Percentiles rank a stretch among this genome's conserved stretches.
Conservation (phyloP, 2,888 invertebrate genomes). For the Troilus luridus region DNA sequence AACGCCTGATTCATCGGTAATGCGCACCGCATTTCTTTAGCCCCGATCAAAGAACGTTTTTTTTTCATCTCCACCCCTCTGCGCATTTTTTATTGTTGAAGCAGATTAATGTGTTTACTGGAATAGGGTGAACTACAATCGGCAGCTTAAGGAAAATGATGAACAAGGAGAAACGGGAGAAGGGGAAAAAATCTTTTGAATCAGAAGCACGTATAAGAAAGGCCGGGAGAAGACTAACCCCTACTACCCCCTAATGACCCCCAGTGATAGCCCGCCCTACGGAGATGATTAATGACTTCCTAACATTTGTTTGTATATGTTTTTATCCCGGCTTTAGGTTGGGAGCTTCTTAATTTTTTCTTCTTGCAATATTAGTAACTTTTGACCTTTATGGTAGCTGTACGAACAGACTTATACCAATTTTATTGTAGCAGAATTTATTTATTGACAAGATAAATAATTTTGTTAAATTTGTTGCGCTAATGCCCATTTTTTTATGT, state of each 20-base stretch:
- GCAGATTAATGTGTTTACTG: conserved; percentile 21
- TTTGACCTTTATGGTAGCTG: neutral
- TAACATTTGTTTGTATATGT: conserved; percentile 46
- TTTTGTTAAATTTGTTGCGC: too few species aligned
- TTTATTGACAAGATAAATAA: too few species aligned
- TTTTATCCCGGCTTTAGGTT: neutral
- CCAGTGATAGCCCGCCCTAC: conserved; percentile 21
- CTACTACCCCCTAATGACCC: conserved; percentile 28
- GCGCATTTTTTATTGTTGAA: conserved; percentile 22
- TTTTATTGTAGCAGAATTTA: too few species aligned
- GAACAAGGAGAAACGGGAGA: conserved; percentile 14
- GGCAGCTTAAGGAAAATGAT: conserved; percentile 31
- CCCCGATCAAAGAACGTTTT: neutral
- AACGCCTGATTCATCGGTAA: neutral
- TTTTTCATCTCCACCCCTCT: neutral
- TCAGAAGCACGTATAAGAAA: conserved; percentile 48
- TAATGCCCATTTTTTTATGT: too few species aligned
- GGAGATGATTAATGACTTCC: conserved; percentile 30
- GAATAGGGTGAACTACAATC: conserved; percentile 34
- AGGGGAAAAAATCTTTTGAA: conserved; percentile 31
- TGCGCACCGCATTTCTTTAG: neutral
- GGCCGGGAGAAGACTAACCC: neutral
- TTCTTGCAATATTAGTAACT: conserved; percentile 23
- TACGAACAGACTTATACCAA: too few species aligned
- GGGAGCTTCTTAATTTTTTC: conserved; percentile 29